phyloP scores from a whole-genome alignment of 2,797 vertebrate species.

The Serranus cabrilla region DNA sequence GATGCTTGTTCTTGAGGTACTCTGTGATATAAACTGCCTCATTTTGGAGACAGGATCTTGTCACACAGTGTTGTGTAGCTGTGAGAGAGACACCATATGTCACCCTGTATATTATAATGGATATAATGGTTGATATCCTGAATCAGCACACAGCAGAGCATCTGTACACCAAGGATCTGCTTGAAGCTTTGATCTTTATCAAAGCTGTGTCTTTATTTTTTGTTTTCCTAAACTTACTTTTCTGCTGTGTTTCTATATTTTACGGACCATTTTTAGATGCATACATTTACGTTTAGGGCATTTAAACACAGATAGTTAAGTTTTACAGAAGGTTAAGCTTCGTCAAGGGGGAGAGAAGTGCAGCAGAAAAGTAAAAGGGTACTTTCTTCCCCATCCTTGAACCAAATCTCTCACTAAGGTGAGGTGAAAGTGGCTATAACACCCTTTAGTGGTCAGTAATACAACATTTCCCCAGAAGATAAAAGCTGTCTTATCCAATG shows the following conservation, averaged over 20 bases:
- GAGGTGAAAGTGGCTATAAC: no score
- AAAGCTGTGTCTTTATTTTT: not conserved
- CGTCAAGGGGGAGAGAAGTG: not conserved
- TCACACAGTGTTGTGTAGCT: not conserved
- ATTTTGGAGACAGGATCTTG: constrained; percentile 5
- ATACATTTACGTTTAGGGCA: not conserved
- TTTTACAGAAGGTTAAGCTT: not conserved
- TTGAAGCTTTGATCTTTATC: not conserved
- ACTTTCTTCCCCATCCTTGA: no score
- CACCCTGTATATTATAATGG: not conserved
- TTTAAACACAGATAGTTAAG: not conserved
- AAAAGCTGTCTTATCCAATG: not conserved
- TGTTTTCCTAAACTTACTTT: not conserved
- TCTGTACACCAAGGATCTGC: not conserved
- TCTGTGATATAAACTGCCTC: not conserved
- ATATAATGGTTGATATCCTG: not conserved
- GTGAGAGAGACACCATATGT: constrained; percentile 16
- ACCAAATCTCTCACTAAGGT: not conserved
- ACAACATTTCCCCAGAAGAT: no score
- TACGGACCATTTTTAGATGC: not conserved
- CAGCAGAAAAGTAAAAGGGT: not conserved
- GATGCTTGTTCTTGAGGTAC: not conserved
- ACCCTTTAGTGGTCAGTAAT: no score
- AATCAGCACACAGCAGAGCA: constrained; percentile 4
- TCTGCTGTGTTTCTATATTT: no score